Evolutionary conservation across 2,113 vertebrate genomes (phyloP).

Genomic region (Lonchura striata): DNA sequence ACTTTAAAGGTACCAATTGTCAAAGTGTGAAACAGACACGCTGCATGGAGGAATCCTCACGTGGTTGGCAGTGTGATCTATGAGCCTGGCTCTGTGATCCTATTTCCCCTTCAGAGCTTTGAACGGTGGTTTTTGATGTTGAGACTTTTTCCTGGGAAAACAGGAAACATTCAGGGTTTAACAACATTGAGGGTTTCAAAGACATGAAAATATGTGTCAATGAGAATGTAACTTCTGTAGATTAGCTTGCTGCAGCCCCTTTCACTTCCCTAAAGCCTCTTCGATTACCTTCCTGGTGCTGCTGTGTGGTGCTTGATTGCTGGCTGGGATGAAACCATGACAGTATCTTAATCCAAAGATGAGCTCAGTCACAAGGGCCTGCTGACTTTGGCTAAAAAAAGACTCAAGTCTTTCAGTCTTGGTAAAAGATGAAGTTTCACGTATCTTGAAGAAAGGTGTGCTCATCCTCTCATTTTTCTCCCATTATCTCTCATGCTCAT

Average conservation of each 20-base stretch:
- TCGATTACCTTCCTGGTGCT: not conserved
- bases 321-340: not conserved
- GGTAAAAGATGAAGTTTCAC: not conserved
- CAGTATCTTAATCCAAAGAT: not conserved
- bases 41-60: not conserved
- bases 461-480: not conserved
- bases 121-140: not conserved
- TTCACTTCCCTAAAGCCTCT: not conserved
- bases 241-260: not conserved
- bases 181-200: not conserved
- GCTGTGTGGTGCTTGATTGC: not conserved
- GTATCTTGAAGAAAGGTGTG: not conserved
- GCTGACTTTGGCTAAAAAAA: not conserved
- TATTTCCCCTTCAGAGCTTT: not conserved
- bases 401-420: not conserved
- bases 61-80: accelerated
- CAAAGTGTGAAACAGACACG: not conserved
- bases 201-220: not conserved
- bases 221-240: not conserved
- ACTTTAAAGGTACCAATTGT: too few species aligned
- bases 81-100: not conserved
- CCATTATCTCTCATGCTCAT: not conserved
- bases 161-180: not conserved
- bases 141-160: not conserved
- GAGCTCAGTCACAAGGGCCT: not conserved